Conservation (phyloP, 2,113 vertebrate species). For the Notechis scutatus region DNA sequence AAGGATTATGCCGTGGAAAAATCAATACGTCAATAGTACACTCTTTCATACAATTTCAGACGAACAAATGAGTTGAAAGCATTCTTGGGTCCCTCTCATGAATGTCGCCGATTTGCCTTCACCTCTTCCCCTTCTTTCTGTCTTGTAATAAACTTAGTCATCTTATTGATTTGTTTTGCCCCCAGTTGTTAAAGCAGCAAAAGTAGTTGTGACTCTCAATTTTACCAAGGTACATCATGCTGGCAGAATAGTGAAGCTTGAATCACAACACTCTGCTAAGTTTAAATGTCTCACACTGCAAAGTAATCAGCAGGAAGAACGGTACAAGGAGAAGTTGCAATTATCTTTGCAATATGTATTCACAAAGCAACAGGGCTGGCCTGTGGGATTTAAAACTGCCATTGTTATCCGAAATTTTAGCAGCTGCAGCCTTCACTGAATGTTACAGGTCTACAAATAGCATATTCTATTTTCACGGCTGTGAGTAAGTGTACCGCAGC, state of each 20-base stretch:
- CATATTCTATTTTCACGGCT: background rate
- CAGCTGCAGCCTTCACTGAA: background rate
- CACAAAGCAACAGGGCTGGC: background rate
- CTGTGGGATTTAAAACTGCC: background rate
- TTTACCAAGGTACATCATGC: slow-evolving; percentile 19
- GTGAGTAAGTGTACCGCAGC: background rate
- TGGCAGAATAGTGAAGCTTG: slow-evolving; percentile 22
- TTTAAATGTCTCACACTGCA: slow-evolving; percentile 7
- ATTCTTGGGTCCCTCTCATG: slow-evolving; percentile 24
- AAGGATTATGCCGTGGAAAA: background rate
- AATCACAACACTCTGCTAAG: background rate
- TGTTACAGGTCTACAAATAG: background rate
- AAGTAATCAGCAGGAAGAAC: background rate
- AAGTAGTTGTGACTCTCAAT: slow-evolving; percentile 40
- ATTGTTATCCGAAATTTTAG: background rate
- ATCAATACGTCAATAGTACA: slow-evolving; percentile 22
- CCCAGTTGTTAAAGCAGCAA: slow-evolving; percentile 41
- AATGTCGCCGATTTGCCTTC: slow-evolving; percentile 29
- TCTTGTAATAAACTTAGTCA: slow-evolving; percentile 48
- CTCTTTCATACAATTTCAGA: slow-evolving; percentile 26
- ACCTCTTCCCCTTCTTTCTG: slow-evolving; percentile 38
- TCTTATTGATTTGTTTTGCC: slow-evolving; percentile 50
- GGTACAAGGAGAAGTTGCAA: background rate
- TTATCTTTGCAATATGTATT: background rate
- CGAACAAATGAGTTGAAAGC: slow-evolving; percentile 23